Base-by-base conservation (phyloP, 2,888 invertebrate species). In the Melanophora roralis region DNA sequence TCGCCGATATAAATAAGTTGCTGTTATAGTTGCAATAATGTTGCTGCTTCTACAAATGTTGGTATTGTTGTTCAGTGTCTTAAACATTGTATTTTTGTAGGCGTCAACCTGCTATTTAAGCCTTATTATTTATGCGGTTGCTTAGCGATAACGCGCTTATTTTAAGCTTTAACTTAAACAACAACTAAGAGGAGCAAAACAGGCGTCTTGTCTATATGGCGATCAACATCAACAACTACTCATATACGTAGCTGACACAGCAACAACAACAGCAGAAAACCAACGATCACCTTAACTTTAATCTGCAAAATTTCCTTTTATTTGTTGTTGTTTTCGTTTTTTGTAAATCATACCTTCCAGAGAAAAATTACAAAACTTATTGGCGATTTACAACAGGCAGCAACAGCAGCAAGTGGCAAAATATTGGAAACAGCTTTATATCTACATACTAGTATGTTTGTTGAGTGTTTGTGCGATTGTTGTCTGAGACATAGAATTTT, bases 21-120 rank as follows among this genome's bases (percentile, higher is more conserved):
- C 23, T 45, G 19, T 36, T 65, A 8, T 51, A 55, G 9, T 32
- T 55, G 34, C 16, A 12, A 40, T 27, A 21, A 49, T 68, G 34
- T 43, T 36, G 53, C 9, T 19, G 40, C 12, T 45, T 6, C 27
- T 27, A 6, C 6, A 27, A 27, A 3, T 27, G 11, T 43, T 62
- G 34, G 69, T 43, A 14, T 65, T 69, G 23, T 71, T 71, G 49
- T 62, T 67, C 14, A 47, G 55, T 62, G 72, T 69, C 69, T 74
- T 79, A 69, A 80, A 80, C 68, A 76, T 76, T 76, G 76, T 80
- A 78, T 79, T 81, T 86, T 88, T 87, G 89, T 88, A 88, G 89
- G 89, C 89, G 89, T 88, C 86, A 88, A 89, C 89, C 88, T 89
- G 89, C 89, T 89, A 87, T 89, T 89, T 89, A 89, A 88, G 88